Base-by-base conservation (phyloP, 2,888 invertebrate species). In the Automeris io region DNA sequence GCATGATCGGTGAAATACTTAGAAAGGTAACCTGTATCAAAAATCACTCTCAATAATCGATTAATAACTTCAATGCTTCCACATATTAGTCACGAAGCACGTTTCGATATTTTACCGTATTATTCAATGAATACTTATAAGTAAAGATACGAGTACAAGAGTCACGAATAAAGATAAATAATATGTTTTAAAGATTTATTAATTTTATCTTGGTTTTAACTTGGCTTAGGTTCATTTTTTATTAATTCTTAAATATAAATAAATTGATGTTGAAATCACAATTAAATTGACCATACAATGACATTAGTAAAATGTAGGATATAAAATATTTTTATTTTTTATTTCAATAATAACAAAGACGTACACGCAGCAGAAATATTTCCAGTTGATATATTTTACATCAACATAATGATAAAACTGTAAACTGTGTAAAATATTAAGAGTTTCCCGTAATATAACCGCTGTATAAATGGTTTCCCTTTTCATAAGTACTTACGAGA, bases 1-100 rank as follows among this genome's bases (percentile, higher is more conserved):
- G 97, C 35, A 93, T 95, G 91, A 92, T 97, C 36, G 96, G 96
- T 33, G 96, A 96, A 78, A 88, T 96, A 48, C 90, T 96, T 29
- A 88, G 95, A 62, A 91, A 93, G 89, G 96, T 96, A 40, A 36
- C 21, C 23, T 32, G 16, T 16, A 37, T 18, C 11, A 18, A 32
- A 37, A 22, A 18, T 32, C 18, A 37, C 4, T 31, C 8, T 29
- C 29, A 36, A 37, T 18, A 18, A 18, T 12, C 23, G 32, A 37
- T 31, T 23, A 37, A 23, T 31, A 23, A 37, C 18, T 32, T 37
- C 31, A 32, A 23, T 32, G 18, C 11, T 29, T 8, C n/a, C 16
- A 16, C 16, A n/a, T 16, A 29, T 29, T 16, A n/a, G 2, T 16
- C 29, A 29, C 2, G 29, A 29, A 29, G 8, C 29, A 29, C 16